Percentiles rank a stretch among this genome's conserved stretches.
These are phyloP conservation scores for Eurystomus gularis DNA, from an alignment of 2,113 vertebrate species.

Conservation along the genomic window DNA sequence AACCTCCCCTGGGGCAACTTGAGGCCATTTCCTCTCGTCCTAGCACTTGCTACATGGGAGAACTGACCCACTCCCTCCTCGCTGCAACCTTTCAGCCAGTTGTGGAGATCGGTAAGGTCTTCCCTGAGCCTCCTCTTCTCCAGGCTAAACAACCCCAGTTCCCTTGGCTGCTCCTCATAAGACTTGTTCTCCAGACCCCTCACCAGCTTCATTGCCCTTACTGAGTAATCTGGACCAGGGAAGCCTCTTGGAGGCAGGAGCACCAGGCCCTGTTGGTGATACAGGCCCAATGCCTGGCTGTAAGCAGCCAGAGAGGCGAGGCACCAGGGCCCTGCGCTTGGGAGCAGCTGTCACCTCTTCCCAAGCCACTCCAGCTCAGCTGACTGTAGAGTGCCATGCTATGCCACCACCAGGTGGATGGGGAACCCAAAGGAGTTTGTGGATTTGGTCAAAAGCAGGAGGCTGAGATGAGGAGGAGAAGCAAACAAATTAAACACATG, in stretches of 20 bases:
- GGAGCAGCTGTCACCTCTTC: background rate
- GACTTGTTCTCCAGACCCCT: background rate
- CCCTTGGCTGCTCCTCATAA: background rate
- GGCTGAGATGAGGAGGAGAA: rapidly evolving
- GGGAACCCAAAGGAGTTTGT: background rate
- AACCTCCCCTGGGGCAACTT: too few relatives aligned
- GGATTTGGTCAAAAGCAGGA: rapidly evolving
- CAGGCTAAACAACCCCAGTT: background rate
- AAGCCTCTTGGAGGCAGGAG: background rate
- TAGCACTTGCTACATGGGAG: too few relatives aligned
- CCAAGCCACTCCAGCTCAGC: background rate
- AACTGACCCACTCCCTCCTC: background rate
- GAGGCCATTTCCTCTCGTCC: too few relatives aligned
- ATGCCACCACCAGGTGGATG: rapidly evolving
- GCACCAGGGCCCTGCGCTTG: rapidly evolving
- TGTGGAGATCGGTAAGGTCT: background rate
- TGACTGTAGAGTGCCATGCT: background rate
- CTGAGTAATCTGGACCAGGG: rapidly evolving
- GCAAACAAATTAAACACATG: rapidly evolving
- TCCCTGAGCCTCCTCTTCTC: background rate
- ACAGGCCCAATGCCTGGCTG: background rate
- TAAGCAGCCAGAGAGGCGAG: too few relatives aligned
- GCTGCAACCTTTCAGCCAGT: background rate
- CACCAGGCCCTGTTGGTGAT: background rate
- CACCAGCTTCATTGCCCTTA: background rate